Base-by-base conservation (phyloP, 2,888 invertebrate genomes). In the Andrena praecox region DNA sequence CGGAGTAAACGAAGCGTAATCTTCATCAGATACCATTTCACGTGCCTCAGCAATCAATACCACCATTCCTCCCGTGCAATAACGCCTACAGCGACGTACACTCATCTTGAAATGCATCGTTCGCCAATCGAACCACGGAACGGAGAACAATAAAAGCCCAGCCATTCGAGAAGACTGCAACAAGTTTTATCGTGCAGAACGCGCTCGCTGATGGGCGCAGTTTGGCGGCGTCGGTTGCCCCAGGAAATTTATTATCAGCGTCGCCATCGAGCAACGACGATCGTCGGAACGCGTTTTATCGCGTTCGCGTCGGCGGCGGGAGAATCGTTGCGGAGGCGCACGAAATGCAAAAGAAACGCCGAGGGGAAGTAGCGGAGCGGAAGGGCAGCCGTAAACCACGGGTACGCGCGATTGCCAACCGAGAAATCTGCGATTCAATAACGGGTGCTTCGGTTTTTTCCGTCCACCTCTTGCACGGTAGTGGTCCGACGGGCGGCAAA, bases 371-470 rank as follows among this genome's bases (percentile, higher is more conserved):
- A 74, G 63, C 50, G 68, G 60, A 42, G 70, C 66, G 56, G 73
- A 75, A 66, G 52, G n/a, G 66, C 16, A 20, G 66, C 52, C 77
- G 74, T 82, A 82, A 82, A 87, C 52, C 62, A 62, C 54, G 63
- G 60, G 33, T 50, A 29, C 48, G 27, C 66, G 60, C 60, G 42
- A 66, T 59, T 35, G 76, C 62, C 60, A 52, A 82, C 63, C 77
- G 81, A 20, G 60, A 79, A 86, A 86, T 89, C 83, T 86, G 82
- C 82, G 77, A 89, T 86, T 85, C 86, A 79, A 84, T 87, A 75
- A 84, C 76, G 69, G 24, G 10, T 35, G 8, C 48, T 33, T 50
- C 20, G 31, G 16, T 64, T 74, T 76, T 76, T 69, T 54, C 8
- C 59, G 20, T 20, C 42, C 16, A 8, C 29, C 42, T 16, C 42